A percentile compares a stretch with the other conserved stretches of the same genome.
These are phyloP conservation scores for Drosophila takahashii DNA, from an alignment of 1,140 invertebrate species.

Conservation along the genomic window DNA sequence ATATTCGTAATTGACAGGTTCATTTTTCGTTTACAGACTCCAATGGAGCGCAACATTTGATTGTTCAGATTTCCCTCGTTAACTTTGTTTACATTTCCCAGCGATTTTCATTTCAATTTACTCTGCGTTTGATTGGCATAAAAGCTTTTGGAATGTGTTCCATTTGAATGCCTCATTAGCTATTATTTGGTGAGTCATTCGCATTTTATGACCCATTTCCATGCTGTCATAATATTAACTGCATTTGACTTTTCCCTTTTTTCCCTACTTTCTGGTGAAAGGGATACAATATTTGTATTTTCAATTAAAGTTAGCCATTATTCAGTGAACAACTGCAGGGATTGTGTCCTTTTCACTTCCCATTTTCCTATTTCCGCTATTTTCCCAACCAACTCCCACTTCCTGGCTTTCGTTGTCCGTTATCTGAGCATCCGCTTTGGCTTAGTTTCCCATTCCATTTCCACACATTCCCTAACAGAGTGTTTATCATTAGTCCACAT, in stretches of 20 bases:
- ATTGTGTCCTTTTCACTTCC: slow-evolving; percentile 24
- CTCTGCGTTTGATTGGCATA: slow-evolving; percentile 14
- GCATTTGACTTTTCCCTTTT: not conserved
- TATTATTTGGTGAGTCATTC: slow-evolving; percentile 5
- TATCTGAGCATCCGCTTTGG: slow-evolving; percentile 42
- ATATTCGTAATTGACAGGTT: slow-evolving; percentile 25
- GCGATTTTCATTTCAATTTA: slow-evolving; percentile 7
- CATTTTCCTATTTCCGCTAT: not conserved
- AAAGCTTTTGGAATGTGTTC: slow-evolving; percentile 30
- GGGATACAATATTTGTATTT: slow-evolving; percentile 12
- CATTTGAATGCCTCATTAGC: slow-evolving; percentile 39
- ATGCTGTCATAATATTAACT: slow-evolving; percentile 12
- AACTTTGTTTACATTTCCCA: slow-evolving; percentile 29
- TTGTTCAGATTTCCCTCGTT: slow-evolving; percentile 12
- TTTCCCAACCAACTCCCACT: not conserved
- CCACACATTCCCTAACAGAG: slow-evolving; percentile 10
- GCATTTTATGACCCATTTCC: slow-evolving; percentile 5
- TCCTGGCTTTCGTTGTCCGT: slow-evolving; percentile 16
- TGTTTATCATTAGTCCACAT: slow-evolving; percentile 63
- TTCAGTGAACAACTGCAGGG: slow-evolving; percentile 2
- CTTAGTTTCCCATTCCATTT: slow-evolving; percentile 28
- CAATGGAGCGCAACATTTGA: slow-evolving; percentile 31
- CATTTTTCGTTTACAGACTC: slow-evolving; percentile 4
- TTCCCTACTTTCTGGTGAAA: not conserved
- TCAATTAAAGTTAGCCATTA: slow-evolving; percentile 19